A percentile compares a stretch with the other conserved stretches of the same genome.
Conservation (phyloP, 2,888 invertebrate species). For the Macaria liturata region DNA sequence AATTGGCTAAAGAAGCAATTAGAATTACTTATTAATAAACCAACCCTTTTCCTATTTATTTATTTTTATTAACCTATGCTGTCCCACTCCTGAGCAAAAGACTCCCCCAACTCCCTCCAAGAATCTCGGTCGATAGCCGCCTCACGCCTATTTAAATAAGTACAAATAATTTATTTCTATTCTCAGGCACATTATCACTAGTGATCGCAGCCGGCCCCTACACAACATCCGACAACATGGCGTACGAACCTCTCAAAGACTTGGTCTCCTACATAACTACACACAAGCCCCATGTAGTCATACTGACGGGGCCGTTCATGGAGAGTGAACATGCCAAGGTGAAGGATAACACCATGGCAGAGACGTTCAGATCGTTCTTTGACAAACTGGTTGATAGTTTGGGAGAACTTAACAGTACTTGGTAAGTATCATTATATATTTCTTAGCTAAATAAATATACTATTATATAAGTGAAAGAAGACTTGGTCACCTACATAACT, state of each 20-base stretch:
- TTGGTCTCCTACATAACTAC: constrained; percentile 86
- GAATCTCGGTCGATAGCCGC: too few relatives aligned
- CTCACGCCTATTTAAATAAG: too few relatives aligned
- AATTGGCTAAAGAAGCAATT: too few relatives aligned
- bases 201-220: constrained; percentile 93
- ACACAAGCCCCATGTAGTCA: constrained; percentile 89
- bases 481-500: constrained; percentile 87
- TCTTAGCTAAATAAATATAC: too few relatives aligned
- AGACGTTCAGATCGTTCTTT: constrained; percentile 89
- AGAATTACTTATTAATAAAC: too few relatives aligned
- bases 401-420: constrained; percentile 79
- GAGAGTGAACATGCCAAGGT: constrained; percentile 87
- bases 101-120: too few relatives aligned
- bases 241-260: constrained; percentile 92
- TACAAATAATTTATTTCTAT: background rate
- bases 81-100: too few relatives aligned
- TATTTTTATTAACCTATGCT: too few relatives aligned
- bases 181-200: constrained; percentile 84
- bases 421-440: constrained; percentile 77
- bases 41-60: too few relatives aligned
- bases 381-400: constrained; percentile 87
- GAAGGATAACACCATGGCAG: constrained; percentile 84
- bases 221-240: constrained; percentile 89
- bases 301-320: constrained; percentile 94
- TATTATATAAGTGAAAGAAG: too few relatives aligned